phyloP scores from a whole-genome alignment of 1,140 invertebrate species.

The Zophobas morio region DNA sequence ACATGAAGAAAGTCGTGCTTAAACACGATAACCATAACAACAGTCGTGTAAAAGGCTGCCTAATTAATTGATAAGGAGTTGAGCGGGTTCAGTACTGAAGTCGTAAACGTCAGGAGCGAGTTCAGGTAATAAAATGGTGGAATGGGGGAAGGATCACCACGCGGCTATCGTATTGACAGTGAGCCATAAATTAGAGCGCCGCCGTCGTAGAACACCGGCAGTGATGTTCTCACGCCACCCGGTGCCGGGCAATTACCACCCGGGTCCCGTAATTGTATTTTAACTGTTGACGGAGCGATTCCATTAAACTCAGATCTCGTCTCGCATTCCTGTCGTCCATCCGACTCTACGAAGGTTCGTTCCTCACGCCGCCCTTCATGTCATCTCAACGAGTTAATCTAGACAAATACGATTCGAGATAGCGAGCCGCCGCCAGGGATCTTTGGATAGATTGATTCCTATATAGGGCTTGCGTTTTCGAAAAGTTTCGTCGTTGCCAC shows the following conservation, averaged over 20 bases:
- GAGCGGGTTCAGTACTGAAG: slow-evolving; percentile 30
- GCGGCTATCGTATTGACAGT: slow-evolving; percentile 42
- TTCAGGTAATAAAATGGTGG: slow-evolving; percentile 42
- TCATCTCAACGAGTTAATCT: slow-evolving; percentile 55
- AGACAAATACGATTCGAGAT: slow-evolving; percentile 56
- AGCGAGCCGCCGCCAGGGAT: slow-evolving; percentile 22
- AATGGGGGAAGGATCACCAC: slow-evolving; percentile 24
- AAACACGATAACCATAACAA: not conserved
- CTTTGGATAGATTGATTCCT: no score
- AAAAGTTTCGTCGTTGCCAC: no score
- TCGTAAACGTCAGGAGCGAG: slow-evolving; percentile 40
- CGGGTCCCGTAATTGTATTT: slow-evolving; percentile 54
- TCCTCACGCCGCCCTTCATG: slow-evolving; percentile 18
- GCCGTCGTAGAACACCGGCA: slow-evolving; percentile 50
- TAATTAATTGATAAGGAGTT: slow-evolving; percentile 46
- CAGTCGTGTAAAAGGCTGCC: slow-evolving; percentile 8
- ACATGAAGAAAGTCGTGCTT: not conserved
- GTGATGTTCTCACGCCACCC: slow-evolving; percentile 53
- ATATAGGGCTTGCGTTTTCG: no score
- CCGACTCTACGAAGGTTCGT: slow-evolving; percentile 26
- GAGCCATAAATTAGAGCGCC: slow-evolving; percentile 53
- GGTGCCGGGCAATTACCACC: slow-evolving; percentile 55
- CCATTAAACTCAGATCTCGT: slow-evolving; percentile 48
- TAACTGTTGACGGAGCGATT: slow-evolving; percentile 55
- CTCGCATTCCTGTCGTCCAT: slow-evolving; percentile 34